Conservation (phyloP, 2,113 vertebrate species). For the Potamarius usumacintae region DNA sequence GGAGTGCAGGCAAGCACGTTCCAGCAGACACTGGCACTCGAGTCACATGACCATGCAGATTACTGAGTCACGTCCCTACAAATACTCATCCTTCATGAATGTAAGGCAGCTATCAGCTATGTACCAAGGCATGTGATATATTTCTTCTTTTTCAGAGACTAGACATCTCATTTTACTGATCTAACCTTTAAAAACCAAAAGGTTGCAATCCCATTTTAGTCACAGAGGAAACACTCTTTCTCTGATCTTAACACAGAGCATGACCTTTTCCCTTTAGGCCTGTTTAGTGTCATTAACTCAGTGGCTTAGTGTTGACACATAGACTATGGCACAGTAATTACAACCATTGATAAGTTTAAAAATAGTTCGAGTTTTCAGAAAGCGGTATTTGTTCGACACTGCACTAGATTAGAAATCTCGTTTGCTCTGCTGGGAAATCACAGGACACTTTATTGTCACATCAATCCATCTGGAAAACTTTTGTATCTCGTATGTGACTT, state of each 20-base stretch:
- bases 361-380: slow-evolving; percentile 35
- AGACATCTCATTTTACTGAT: not conserved
- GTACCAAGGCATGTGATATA: not conserved
- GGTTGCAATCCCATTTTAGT: not conserved
- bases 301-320: slow-evolving; percentile 23
- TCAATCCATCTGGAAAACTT: not conserved
- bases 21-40: slow-evolving; percentile 11
- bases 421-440: not conserved
- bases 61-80: slow-evolving; percentile 39
- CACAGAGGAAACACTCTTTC: not conserved
- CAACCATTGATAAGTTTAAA: slow-evolving; percentile 41
- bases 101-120: not conserved
- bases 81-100: slow-evolving; percentile 25
- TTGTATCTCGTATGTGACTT: not conserved
- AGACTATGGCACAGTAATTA: slow-evolving; percentile 16
- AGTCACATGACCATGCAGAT: slow-evolving; percentile 50
- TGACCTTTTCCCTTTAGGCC: slow-evolving; percentile 9
- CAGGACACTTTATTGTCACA: not conserved
- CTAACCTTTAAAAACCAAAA: not conserved
- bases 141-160: not conserved
- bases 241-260: not conserved
- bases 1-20: slow-evolving; percentile 25
- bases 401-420: not conserved
- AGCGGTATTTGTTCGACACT: slow-evolving; percentile 9
- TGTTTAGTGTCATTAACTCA: not conserved